These are phyloP conservation scores for Chironomus riparius DNA, from an alignment of 2,888 invertebrate species.

Conservation along the genomic window DNA sequence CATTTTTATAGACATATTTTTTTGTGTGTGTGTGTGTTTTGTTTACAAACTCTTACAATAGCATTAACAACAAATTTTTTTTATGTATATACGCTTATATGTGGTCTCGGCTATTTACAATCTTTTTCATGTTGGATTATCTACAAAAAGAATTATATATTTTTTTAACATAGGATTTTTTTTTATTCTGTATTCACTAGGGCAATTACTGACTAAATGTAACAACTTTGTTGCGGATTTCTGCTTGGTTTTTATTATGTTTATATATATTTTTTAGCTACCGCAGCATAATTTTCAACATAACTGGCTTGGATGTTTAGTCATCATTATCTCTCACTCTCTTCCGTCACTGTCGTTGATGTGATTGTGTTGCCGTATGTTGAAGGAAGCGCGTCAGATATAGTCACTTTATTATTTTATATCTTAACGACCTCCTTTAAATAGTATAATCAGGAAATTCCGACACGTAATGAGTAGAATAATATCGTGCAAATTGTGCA, in stretches of 20 bases:
- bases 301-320: neutral
- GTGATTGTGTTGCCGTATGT: neutral
- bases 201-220: neutral
- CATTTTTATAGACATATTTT: neutral
- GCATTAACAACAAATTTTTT: neutral
- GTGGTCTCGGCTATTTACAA: neutral
- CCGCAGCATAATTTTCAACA: neutral
- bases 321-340: neutral
- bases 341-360: neutral
- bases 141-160: neutral
- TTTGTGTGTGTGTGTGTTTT: no score
- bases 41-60: neutral
- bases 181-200: neutral
- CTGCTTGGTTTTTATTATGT: neutral
- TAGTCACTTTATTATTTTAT: neutral
- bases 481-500: constrained; percentile 25
- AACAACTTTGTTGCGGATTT: neutral
- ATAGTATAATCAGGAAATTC: constrained; percentile 26
- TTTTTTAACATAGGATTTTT: neutral
- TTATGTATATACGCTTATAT: neutral
- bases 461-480: constrained; percentile 24
- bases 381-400: neutral
- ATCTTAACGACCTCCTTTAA: constrained; percentile 25
- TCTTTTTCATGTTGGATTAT: neutral
- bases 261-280: neutral